phyloP scores from a whole-genome alignment of 2,113 vertebrate species.

The Seriola dumerili region DNA sequence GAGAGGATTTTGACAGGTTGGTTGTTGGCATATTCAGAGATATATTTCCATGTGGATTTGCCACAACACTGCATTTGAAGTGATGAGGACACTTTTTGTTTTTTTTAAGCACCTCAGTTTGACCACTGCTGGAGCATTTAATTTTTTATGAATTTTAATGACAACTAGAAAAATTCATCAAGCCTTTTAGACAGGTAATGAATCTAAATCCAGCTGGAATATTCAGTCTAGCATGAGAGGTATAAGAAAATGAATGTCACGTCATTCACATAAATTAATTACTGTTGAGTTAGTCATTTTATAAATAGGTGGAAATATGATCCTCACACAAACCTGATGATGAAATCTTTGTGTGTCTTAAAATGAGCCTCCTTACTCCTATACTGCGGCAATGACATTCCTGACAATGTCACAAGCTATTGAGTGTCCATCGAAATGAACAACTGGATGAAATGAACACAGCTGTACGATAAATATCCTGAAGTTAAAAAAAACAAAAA shows the following conservation, averaged over 20 bases:
- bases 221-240: conserved; percentile 7
- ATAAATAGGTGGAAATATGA: neutral
- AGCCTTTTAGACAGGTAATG: neutral
- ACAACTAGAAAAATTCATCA: neutral
- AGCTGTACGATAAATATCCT: conserved; percentile 29
- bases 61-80: neutral
- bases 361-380: neutral
- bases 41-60: neutral
- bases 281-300: neutral
- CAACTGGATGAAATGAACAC: conserved; percentile 9
- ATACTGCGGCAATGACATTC: neutral
- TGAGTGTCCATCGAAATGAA: conserved; percentile 14
- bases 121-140: neutral
- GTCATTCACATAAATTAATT: neutral
- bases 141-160: neutral
- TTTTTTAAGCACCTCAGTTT: neutral
- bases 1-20: conserved; percentile 12
- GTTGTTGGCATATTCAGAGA: neutral
- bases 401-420: conserved; percentile 1
- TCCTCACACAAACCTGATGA: neutral
- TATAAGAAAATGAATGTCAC: neutral
- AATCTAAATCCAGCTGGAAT: neutral
- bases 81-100: neutral
- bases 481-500: conserved; percentile 4
- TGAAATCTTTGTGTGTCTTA: no score